Percentiles rank a stretch among this genome's conserved stretches.
Evolutionary conservation across 2,888 invertebrate species (phyloP).

Genomic region (Saturnia japonica): DNA sequence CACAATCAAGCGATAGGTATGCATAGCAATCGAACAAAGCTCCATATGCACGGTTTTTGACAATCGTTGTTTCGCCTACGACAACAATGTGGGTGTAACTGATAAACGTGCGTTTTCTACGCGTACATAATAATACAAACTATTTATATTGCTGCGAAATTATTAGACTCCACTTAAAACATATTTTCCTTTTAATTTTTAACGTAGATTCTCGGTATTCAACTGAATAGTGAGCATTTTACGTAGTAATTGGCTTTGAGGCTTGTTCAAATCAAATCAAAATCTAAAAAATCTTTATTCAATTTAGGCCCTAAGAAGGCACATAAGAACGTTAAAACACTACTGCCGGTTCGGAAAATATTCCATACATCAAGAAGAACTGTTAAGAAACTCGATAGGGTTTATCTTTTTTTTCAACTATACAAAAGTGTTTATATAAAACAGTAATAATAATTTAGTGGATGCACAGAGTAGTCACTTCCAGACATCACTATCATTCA

Average conservation of each 20-base stretch:
- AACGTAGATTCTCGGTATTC: not conserved
- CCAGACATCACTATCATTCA: too few species aligned
- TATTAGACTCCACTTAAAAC: not conserved
- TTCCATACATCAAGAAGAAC: too few species aligned
- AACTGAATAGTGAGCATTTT: not conserved
- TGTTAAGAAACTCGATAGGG: too few species aligned
- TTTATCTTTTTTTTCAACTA: too few species aligned
- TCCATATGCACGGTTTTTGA: not conserved
- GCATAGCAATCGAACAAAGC: not conserved
- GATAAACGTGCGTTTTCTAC: constrained; percentile 5
- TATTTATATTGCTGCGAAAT: not conserved
- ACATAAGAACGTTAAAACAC: too few species aligned
- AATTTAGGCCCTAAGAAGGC: too few species aligned
- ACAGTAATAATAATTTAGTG: too few species aligned
- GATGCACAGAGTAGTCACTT: too few species aligned
- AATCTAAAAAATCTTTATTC: too few species aligned
- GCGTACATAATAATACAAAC: not conserved
- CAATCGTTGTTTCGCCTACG: constrained; percentile 11
- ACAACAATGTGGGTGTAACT: constrained; percentile 7
- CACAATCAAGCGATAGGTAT: not conserved
- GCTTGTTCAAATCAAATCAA: too few species aligned
- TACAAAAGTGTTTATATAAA: too few species aligned
- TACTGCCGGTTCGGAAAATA: too few species aligned
- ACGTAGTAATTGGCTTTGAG: not conserved
- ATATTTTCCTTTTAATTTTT: not conserved